phyloP scores from a whole-genome alignment of 2,113 vertebrate species.

The Aphelocoma coerulescens region DNA sequence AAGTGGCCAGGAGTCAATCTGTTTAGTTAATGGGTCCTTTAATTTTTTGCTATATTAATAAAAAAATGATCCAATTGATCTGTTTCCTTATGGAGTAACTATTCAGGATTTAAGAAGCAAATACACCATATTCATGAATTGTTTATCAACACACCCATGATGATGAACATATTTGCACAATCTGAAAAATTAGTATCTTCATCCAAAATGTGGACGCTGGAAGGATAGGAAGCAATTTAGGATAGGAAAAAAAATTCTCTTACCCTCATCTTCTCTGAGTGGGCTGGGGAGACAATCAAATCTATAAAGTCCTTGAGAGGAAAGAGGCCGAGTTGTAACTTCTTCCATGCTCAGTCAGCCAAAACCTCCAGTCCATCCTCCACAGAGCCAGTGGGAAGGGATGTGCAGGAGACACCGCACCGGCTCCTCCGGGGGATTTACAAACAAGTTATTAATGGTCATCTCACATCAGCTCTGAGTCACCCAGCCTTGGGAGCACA shows the following conservation, averaged over 20 bases:
- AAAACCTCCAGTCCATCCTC: not conserved
- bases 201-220: slow-evolving; percentile 30
- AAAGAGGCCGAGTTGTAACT: not conserved
- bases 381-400: not conserved
- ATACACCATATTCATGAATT: slow-evolving; percentile 19
- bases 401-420: not conserved
- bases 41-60: slow-evolving; percentile 17
- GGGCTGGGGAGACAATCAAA: not conserved
- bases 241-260: not conserved
- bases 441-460: not conserved
- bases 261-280: slow-evolving; percentile 26
- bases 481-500: slow-evolving; percentile 36
- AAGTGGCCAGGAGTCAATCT: not conserved
- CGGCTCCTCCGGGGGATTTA: not conserved
- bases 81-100: not conserved
- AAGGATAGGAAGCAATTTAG: slow-evolving; percentile 4
- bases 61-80: slow-evolving; percentile 8
- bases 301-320: not conserved
- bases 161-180: slow-evolving; percentile 33
- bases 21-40: slow-evolving; percentile 6
- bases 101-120: slow-evolving; percentile 26
- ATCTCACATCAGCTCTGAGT: slow-evolving; percentile 37
- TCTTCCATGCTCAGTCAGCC: not conserved
- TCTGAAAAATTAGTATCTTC: slow-evolving; percentile 53
- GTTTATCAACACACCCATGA: slow-evolving; percentile 26